A percentile compares a stretch with the other conserved stretches of the same genome.
Evolutionary conservation across 1,140 invertebrate species (phyloP).

Genomic region (Orussus abietinus): DNA sequence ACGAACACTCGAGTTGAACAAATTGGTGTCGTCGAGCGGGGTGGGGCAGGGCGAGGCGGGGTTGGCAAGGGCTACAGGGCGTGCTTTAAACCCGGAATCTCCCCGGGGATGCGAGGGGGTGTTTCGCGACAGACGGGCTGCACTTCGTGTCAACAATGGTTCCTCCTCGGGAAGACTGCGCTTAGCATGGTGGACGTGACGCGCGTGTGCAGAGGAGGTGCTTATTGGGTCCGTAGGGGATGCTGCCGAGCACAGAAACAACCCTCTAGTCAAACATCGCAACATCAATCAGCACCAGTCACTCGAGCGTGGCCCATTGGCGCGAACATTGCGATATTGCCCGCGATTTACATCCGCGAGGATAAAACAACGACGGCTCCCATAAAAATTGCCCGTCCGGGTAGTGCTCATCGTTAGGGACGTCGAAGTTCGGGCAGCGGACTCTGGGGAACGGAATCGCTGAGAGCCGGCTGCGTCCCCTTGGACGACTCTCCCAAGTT

Average conservation of each 20-base stretch:
- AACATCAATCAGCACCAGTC: conserved; percentile 55
- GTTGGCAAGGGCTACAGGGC: too few species aligned
- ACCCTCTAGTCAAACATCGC: conserved; percentile 55
- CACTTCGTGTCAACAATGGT: conserved; percentile 8
- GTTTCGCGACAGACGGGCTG: conserved; percentile 11
- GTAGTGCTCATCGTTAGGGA: too few species aligned
- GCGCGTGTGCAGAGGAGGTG: conserved; percentile 37
- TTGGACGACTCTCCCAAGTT: too few species aligned
- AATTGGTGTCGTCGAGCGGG: too few species aligned
- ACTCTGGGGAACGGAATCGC: too few species aligned
- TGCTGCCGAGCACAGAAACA: conserved; percentile 45
- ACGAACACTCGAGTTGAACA: too few species aligned
- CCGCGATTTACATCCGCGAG: conserved; percentile 38
- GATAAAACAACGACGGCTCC: conserved; percentile 17
- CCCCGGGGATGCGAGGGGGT: neutral
- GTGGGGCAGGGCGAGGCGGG: too few species aligned
- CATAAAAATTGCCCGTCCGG: neutral
- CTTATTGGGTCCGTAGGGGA: conserved; percentile 51
- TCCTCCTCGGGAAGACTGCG: too few species aligned
- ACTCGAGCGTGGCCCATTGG: conserved; percentile 47
- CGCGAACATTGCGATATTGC: conserved; percentile 50
- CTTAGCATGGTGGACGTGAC: conserved; percentile 12
- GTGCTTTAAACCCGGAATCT: too few species aligned
- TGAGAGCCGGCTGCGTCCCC: too few species aligned
- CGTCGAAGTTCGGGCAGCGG: too few species aligned